phyloP scores from a whole-genome alignment of 2,888 invertebrate genomes.

The Drosophila falleni region DNA sequence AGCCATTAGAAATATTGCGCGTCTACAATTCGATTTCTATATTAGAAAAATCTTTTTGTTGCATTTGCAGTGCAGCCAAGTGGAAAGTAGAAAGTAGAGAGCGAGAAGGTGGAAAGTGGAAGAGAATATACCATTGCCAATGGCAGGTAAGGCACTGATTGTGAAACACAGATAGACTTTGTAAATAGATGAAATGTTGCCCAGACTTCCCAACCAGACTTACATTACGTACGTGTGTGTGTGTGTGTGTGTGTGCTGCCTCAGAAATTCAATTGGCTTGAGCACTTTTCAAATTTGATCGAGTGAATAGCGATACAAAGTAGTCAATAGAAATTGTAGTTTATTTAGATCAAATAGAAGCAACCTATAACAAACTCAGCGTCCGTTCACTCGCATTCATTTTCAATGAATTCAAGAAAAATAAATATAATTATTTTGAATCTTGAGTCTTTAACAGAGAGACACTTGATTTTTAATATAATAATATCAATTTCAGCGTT shows the following conservation, averaged over 20 bases:
- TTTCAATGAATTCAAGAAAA: background rate
- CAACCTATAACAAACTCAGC: background rate
- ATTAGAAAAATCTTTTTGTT: conserved; percentile 71
- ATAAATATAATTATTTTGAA: no score
- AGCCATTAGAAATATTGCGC: conserved; percentile 77
- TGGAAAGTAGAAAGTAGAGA: conserved; percentile 39
- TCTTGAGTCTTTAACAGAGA: no score
- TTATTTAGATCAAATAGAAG: conserved; percentile 46
- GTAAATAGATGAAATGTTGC: conserved; percentile 74
- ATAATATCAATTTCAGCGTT: background rate
- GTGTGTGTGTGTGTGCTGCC: conserved; percentile 21
- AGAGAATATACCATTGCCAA: conserved; percentile 16
- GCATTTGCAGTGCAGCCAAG: conserved; percentile 60
- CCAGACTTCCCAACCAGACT: conserved; percentile 22
- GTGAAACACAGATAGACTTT: conserved; percentile 73
- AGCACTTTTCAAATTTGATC: conserved; percentile 78
- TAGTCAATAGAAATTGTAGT: conserved; percentile 59
- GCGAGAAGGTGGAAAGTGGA: conserved; percentile 14
- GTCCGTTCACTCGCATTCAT: background rate
- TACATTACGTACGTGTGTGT: conserved; percentile 13
- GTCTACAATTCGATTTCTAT: conserved; percentile 69
- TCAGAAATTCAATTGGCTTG: conserved; percentile 68
- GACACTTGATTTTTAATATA: background rate
- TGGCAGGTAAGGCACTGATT: conserved; percentile 62
- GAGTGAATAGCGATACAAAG: conserved; percentile 68